phyloP scores from a whole-genome alignment of 2,113 vertebrate species.

The Camarhynchus parvulus region DNA sequence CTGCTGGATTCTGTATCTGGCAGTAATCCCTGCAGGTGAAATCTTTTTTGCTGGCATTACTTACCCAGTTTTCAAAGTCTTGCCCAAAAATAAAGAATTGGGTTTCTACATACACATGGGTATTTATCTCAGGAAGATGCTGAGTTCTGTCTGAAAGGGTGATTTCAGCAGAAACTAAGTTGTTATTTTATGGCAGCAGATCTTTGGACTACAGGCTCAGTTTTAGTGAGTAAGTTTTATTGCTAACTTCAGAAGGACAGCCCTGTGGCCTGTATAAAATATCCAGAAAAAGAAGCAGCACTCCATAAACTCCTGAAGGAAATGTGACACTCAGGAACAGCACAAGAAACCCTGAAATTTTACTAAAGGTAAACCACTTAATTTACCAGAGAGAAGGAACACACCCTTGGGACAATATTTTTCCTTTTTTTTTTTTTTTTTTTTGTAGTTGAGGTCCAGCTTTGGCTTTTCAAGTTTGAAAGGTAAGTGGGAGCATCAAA shows the following conservation, averaged over 20 bases:
- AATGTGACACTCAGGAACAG: neutral
- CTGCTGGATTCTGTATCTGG: neutral
- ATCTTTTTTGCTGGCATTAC: neutral
- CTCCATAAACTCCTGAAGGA: conserved; percentile 3
- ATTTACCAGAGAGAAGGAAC: neutral
- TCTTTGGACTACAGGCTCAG: neutral
- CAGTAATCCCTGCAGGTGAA: neutral
- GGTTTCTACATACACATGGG: neutral
- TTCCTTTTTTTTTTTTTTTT: neutral
- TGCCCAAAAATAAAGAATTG: neutral
- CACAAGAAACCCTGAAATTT: neutral
- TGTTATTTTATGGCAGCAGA: neutral
- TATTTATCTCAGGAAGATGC: neutral
- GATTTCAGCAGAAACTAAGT: neutral
- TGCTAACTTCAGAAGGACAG: neutral
- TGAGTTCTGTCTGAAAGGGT: neutral
- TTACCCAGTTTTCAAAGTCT: neutral
- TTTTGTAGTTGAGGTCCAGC: neutral
- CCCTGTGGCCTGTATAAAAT: neutral
- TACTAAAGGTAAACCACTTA: neutral
- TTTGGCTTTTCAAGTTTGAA: conserved; percentile 39
- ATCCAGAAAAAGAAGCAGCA: neutral
- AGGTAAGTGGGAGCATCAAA: conserved; percentile 73
- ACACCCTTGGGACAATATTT: neutral
- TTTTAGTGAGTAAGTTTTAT: neutral